Evolutionary conservation across 2,113 vertebrate species (phyloP), one percentile per base, ranked within the genome.

Genomic region (Corythaeola cristata): DNA sequence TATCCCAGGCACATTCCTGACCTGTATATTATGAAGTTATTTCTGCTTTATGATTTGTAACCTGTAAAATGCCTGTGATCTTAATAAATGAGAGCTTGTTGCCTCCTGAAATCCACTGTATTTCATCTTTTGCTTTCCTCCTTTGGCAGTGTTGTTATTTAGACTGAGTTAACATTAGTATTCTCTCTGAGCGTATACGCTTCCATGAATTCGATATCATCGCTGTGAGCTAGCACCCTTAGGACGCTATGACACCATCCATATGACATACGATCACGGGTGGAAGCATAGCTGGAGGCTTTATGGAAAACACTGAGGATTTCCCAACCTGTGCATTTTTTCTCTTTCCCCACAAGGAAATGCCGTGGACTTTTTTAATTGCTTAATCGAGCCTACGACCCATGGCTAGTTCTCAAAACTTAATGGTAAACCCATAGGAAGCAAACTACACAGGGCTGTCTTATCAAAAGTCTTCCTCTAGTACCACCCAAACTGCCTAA

Each of bases 21-120:
- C 94, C 97, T 97, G 94, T 97, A 96, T 95, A 97, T 95, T 97
- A 95, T 92, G 87, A 97, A 97, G 94, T 97, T 97, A 95, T 97
- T 97, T 97, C 96, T 96, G 94, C 91, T 89, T 79, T 91, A 90
- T 96, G 97, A 97, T 97, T 97, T 97, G 92, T 97, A 97, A 97
- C 92, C 96, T 94, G 94, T 50, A 97, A 97, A 96, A 97, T 69
- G 95, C 94, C 92, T 89, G 84, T 95, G 94, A 97, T 97, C 94
- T 97, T 97, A 97, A 97, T 95, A 96, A 97, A 97, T 94, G 95
- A 97, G 92, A 88, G 95, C 94, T 95, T 92, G 91, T 96, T 96
- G 96, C 95, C 91, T 96, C 92, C 92, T 95, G 96, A 95, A 97
- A 97, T 96, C 97, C 89, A 92, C 94, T 94, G 95, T 95, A 97